A percentile compares a stretch with the other conserved stretches of the same genome.
Conservation (phyloP, 2,113 vertebrate species). For the Brevimyrus niger region DNA sequence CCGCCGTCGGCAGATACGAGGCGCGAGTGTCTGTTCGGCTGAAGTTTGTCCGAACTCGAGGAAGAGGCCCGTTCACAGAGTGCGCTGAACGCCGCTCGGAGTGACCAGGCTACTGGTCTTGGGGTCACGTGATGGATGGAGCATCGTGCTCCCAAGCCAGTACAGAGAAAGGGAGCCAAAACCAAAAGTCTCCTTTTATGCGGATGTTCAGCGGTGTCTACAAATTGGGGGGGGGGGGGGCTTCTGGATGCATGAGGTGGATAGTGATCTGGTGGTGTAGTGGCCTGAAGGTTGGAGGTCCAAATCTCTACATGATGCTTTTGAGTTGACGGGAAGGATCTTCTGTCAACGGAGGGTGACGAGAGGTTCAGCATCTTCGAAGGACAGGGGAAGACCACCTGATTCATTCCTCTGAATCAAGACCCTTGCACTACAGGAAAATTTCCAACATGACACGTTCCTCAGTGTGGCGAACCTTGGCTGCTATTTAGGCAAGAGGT, state of each 20-base stretch:
- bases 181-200: background rate
- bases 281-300: background rate
- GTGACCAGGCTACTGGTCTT: background rate
- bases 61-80: background rate
- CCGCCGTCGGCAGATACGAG: constrained; percentile 25
- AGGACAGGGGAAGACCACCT: background rate
- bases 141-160: background rate
- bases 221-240: background rate
- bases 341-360: background rate
- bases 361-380: background rate
- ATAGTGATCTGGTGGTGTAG: background rate
- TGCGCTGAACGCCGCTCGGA: background rate
- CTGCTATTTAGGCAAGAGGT: background rate
- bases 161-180: background rate
- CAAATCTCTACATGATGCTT: background rate
- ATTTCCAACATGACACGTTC: background rate
- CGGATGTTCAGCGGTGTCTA: background rate
- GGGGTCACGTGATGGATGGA: background rate
- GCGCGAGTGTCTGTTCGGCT: background rate
- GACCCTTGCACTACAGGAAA: background rate
- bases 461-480: background rate
- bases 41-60: background rate
- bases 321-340: background rate
- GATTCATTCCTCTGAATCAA: background rate
- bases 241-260: background rate